phyloP scores from a whole-genome alignment of 2,113 vertebrate genomes.

The Camelus bactrianus region DNA sequence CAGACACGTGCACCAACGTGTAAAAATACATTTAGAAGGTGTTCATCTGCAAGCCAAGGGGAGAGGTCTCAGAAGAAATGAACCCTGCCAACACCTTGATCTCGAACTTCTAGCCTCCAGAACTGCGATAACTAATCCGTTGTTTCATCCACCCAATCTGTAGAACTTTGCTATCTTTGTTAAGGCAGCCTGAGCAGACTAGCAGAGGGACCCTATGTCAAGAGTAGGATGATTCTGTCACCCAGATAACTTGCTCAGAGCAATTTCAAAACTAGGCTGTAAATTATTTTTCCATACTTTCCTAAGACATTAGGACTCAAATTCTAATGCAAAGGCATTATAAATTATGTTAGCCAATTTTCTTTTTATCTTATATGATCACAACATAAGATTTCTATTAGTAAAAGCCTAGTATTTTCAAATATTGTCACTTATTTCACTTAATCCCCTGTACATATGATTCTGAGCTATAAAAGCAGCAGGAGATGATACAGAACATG shows the following conservation, averaged over 20 bases:
- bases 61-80: neutral
- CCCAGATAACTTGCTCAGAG: neutral
- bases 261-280: conserved; percentile 8
- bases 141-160: accelerated
- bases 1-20: accelerated
- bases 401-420: neutral
- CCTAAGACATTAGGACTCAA: neutral
- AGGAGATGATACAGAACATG: neutral
- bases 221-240: neutral
- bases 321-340: neutral
- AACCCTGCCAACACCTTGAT: accelerated
- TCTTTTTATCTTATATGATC: neutral
- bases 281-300: neutral
- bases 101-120: neutral
- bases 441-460: too few species aligned
- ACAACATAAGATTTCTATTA: neutral
- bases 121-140: neutral
- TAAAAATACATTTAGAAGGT: neutral
- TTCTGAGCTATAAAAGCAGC: neutral
- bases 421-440: neutral
- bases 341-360: neutral
- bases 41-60: too few species aligned
- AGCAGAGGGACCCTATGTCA: neutral
- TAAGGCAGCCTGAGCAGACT: neutral
- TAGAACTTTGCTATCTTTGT: neutral